A percentile compares a stretch with the other conserved stretches of the same genome.
Conservation (phyloP, 2,797 vertebrate genomes). For the Xiphophorus birchmanni region DNA sequence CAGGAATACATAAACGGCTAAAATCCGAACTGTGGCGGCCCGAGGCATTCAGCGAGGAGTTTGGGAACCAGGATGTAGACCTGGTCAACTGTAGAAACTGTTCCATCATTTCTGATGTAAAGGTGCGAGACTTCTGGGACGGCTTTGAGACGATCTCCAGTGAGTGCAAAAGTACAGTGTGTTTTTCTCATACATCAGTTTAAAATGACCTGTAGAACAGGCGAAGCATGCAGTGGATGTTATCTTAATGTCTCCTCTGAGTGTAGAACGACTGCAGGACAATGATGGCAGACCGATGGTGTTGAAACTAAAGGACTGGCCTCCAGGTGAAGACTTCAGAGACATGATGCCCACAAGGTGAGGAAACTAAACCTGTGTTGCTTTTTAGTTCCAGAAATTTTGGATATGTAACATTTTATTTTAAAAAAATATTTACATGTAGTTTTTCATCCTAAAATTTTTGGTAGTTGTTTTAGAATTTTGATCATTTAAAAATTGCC, state of each 20-base stretch:
- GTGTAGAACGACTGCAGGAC: slow-evolving; percentile 89
- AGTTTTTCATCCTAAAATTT: background rate
- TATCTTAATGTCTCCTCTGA: slow-evolving; percentile 21
- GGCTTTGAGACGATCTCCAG: slow-evolving; percentile 97
- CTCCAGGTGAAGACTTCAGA: slow-evolving; percentile 96
- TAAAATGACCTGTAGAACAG: background rate
- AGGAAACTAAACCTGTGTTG: slow-evolving; percentile 29
- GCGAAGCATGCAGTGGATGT: background rate
- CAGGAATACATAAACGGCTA: slow-evolving; percentile 95
- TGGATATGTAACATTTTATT: background rate
- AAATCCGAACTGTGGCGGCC: slow-evolving; percentile 91
- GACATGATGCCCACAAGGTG: slow-evolving; percentile 99
- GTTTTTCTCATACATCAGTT: background rate
- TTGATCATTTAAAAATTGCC: background rate
- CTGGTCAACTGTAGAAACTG: slow-evolving; percentile 99
- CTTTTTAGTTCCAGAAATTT: background rate
- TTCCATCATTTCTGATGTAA: slow-evolving; percentile 98
- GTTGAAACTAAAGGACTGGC: slow-evolving; percentile 98
- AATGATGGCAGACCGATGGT: slow-evolving; percentile 95
- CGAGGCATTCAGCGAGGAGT: slow-evolving; percentile 96
- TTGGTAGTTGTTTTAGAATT: background rate
- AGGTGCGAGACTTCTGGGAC: slow-evolving; percentile 99
- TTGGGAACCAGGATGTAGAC: slow-evolving; percentile 98
- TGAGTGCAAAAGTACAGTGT: slow-evolving; percentile 73
- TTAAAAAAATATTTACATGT: too few relatives aligned